These are phyloP conservation scores for Temnothorax ravouxi DNA, from an alignment of 2,888 invertebrate species.

Conservation along the genomic window DNA sequence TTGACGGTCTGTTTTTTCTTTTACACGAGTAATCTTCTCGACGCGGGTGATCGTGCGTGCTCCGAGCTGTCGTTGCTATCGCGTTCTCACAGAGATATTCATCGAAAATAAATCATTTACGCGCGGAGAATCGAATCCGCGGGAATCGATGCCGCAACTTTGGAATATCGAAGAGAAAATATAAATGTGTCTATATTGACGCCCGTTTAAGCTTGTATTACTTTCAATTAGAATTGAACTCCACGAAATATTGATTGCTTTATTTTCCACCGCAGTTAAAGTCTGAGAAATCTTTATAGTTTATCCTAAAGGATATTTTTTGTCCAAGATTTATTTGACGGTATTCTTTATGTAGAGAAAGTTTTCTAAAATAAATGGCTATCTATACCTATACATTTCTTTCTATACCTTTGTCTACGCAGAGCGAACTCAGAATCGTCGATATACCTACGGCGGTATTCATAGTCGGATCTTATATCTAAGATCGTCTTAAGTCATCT, in stretches of 20 bases:
- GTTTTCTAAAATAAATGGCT: background rate
- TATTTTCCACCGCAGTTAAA: background rate
- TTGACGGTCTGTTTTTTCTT: background rate
- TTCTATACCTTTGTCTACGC: background rate
- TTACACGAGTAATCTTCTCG: too few relatives aligned
- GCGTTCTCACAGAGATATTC: background rate
- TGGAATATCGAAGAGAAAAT: background rate
- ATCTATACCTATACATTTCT: background rate
- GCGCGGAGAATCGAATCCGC: background rate
- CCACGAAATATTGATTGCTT: background rate
- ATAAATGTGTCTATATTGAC: background rate
- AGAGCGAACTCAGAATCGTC: background rate
- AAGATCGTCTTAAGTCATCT: too few relatives aligned
- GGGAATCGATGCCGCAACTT: background rate
- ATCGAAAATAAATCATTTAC: background rate
- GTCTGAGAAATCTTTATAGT: background rate
- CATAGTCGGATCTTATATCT: too few relatives aligned
- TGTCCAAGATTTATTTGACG: background rate
- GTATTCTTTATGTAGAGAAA: background rate
- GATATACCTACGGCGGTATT: background rate
- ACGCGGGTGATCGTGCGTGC: too few relatives aligned
- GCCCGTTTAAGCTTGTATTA: background rate
- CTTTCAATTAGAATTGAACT: too few relatives aligned
- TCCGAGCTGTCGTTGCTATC: background rate
- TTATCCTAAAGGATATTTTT: background rate